These are phyloP conservation scores for Spilogale gracilis DNA, from an alignment of 2,113 vertebrate species.

Conservation along the genomic window DNA sequence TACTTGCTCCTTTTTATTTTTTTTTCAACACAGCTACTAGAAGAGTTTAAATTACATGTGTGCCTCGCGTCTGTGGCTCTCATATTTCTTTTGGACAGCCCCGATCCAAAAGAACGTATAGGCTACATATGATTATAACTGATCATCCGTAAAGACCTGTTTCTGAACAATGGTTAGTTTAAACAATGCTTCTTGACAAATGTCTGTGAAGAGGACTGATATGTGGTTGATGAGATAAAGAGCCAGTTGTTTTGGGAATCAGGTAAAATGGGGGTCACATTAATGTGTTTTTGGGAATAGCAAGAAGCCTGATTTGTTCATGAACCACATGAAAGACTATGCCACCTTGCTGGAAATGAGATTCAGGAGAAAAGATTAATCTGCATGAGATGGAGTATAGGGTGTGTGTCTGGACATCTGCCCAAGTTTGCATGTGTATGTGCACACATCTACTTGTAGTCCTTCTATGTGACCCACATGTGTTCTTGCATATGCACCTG, in stretches of 20 bases:
- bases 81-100: neutral
- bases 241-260: constrained; percentile 35
- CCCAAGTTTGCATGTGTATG: too few species aligned
- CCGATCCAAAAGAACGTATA: neutral
- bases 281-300: constrained; percentile 50
- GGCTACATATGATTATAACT: neutral
- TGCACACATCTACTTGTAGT: neutral
- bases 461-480: neutral
- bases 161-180: neutral
- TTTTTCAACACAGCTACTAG: neutral
- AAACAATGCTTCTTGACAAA: constrained; percentile 19
- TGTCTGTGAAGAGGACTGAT: neutral
- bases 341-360: neutral
- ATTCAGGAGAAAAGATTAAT: neutral
- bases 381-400: neutral
- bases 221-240: neutral
- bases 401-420: neutral
- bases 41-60: neutral
- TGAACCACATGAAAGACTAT: neutral
- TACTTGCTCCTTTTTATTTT: neutral
- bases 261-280: constrained; percentile 36
- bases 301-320: constrained; percentile 1
- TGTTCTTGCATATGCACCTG: neutral
- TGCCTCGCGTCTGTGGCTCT: neutral
- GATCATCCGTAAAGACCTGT: neutral